Conservation (phyloP, 2,797 vertebrate species). For the Ibycter americanus region DNA sequence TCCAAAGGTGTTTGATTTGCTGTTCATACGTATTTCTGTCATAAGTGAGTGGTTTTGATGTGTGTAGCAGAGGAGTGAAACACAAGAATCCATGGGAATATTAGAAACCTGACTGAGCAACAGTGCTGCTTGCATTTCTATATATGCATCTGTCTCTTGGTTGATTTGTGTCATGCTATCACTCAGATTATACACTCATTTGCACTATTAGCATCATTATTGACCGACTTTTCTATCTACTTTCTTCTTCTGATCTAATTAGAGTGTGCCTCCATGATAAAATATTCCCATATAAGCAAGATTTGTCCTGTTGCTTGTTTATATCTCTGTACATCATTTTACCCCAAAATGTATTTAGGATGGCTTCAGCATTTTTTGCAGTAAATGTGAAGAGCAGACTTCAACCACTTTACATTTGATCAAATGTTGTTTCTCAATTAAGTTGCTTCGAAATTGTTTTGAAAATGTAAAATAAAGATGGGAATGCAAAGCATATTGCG, state of each 20-base stretch:
- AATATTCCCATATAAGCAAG: not conserved
- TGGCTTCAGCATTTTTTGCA: not conserved
- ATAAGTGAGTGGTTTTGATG: not conserved
- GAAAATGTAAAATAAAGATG: not conserved
- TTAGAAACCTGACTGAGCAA: not conserved
- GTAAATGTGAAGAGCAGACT: not conserved
- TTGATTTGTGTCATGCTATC: not conserved
- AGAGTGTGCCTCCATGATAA: not conserved
- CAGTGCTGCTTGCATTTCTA: not conserved
- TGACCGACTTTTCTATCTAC: not conserved
- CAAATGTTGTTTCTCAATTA: not conserved
- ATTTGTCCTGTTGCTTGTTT: not conserved
- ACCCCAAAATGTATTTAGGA: not conserved
- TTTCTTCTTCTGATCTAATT: conserved; percentile 16
- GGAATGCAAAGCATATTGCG: not conserved
- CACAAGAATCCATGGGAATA: not conserved
- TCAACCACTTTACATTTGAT: not conserved
- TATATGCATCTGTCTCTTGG: not conserved
- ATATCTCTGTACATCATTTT: not conserved
- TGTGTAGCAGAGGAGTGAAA: not conserved
- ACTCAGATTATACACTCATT: not conserved
- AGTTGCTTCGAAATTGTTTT: not conserved
- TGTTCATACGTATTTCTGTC: not conserved
- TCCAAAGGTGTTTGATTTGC: not conserved
- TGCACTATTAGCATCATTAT: not conserved